Evolutionary conservation across 2,797 vertebrate genomes (phyloP), one percentile per base, ranked within the genome.

Genomic region (Tamandua tetradactyla): DNA sequence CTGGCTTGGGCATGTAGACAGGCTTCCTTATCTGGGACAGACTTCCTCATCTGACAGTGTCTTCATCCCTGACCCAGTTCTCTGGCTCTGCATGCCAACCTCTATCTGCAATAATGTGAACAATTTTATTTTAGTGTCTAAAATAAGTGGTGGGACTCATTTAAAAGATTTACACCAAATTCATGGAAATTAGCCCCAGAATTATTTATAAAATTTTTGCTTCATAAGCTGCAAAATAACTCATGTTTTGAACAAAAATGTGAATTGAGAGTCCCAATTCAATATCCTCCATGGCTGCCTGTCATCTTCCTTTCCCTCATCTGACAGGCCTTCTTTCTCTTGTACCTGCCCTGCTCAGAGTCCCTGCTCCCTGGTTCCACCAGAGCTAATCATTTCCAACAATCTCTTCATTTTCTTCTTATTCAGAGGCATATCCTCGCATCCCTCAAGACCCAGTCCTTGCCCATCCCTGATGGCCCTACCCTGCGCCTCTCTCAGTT

Each of bases 131-230:
- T 79, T 32, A 55, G 59, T 86, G 75, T 74, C 62, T n/a, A 62
- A 13, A 18, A 61, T 42, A 14, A 81, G 42, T 82, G 20, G n/a
- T n/a, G n/a, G n/a, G n/a, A n/a, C n/a, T n/a, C n/a, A 30, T 49
- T 92, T 72, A 8, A 61, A 93, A 66, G 13, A 94, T 61, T 42
- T 62, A 66, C 9, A 75, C 32, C 7, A 75, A 71, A 35, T 87
- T 8, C 40, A 13, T 4, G 42, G 75, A 64, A 87, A 61, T 8
- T 93, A 66, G 68, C 25, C 15, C 81, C 42, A 57, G 71, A 76
- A 55, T n/a, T 23, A 71, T 4, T 40, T 35, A 68, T 4, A 11
- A 68, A 66, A 74, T 23, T 30, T 79, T 30, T 49, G 61, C 14
- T 74, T 80, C 32, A 30, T 40, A 44, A 61, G 22, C 68, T 84